These are phyloP conservation scores for Acleris laterana DNA, from an alignment of 2,888 invertebrate genomes.

Conservation along the genomic window DNA sequence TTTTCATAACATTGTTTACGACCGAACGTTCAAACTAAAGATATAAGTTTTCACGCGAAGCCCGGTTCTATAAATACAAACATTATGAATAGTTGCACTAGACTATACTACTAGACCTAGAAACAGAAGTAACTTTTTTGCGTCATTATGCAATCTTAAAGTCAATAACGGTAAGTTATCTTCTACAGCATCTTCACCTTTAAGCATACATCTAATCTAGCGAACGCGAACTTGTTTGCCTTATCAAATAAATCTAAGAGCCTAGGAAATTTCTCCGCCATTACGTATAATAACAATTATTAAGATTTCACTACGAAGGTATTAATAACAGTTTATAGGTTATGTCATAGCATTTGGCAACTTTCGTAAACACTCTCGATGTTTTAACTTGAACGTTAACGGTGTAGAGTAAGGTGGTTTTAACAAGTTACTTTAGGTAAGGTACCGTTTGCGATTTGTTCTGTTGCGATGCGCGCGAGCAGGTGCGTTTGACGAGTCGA, in stretches of 20 bases:
- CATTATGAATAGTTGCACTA: too few species aligned
- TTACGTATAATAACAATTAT: constrained; percentile 54
- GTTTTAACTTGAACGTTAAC: constrained; percentile 7
- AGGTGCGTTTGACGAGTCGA: constrained; percentile 29
- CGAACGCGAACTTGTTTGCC: constrained; percentile 8
- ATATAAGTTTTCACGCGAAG: too few species aligned
- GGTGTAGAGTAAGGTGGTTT: neutral
- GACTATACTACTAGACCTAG: too few species aligned
- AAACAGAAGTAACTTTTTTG: too few species aligned
- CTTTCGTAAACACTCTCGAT: constrained; percentile 43
- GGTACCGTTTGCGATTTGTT: too few species aligned
- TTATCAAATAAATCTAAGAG: constrained; percentile 25
- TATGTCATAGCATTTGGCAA: constrained; percentile 50
- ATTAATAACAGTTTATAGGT: constrained; percentile 57
- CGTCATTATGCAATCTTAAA: too few species aligned
- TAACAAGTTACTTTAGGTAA: too few species aligned
- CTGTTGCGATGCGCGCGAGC: constrained; percentile 22
- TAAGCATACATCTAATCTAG: constrained; percentile 12
- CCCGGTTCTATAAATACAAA: too few species aligned
- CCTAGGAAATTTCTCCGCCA: constrained; percentile 51
- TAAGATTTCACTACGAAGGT: constrained; percentile 54
- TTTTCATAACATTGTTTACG: too few species aligned
- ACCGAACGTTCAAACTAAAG: too few species aligned
- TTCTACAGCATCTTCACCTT: constrained; percentile 1
- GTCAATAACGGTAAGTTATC: neutral